Conservation (phyloP, 2,888 invertebrate species). For the Neocrepidodera transversa region DNA sequence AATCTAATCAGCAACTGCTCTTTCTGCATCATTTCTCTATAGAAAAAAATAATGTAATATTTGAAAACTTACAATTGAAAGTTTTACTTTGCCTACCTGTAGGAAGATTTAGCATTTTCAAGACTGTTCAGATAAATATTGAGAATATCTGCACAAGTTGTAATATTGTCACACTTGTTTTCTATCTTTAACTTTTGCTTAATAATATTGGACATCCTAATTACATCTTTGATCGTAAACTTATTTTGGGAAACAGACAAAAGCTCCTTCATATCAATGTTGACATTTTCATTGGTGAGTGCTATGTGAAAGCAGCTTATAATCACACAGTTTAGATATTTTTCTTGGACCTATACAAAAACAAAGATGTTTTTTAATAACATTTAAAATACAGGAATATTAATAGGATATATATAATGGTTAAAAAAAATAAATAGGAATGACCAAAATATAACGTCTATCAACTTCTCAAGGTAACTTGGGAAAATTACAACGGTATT, state of each 20-base stretch:
- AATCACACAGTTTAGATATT: constrained; percentile 87
- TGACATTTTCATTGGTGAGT: constrained; percentile 69
- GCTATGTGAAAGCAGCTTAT: constrained; percentile 87
- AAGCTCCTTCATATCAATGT: constrained; percentile 71
- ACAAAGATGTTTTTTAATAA: background rate
- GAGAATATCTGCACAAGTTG: constrained; percentile 71
- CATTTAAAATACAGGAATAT: no score
- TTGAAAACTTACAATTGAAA: no score
- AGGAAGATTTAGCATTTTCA: constrained; percentile 53
- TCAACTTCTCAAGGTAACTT: no score
- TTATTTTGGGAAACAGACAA: constrained; percentile 75
- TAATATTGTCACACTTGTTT: constrained; percentile 66
- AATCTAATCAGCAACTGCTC: constrained; percentile 63
- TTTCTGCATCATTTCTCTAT: constrained; percentile 33
- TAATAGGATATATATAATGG: no score
- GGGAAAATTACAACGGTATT: no score
- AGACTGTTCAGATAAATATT: constrained; percentile 71
- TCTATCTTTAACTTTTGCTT: constrained; percentile 76
- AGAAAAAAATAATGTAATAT: background rate
- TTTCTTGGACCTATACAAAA: constrained; percentile 67
- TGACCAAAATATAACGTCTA: no score
- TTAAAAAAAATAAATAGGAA: no score
- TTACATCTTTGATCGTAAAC: constrained; percentile 84
- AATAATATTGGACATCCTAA: constrained; percentile 85
- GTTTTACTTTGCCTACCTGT: constrained; percentile 4